Conservation (phyloP, 2,888 invertebrate species). For the Epistrophella euchroma region DNA sequence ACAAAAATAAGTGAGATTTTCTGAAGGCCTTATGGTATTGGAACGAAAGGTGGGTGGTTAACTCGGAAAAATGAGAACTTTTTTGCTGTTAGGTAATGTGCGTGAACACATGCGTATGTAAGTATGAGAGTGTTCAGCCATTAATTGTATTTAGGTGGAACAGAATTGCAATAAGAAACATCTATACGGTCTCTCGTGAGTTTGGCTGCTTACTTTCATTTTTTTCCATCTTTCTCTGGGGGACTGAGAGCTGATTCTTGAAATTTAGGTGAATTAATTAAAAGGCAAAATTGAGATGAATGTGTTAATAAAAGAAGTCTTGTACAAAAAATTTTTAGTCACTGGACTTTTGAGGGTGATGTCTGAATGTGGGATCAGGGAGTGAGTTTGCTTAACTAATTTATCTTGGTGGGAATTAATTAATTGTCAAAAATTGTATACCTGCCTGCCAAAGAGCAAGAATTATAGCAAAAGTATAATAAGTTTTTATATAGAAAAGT, state of each 20-base stretch:
- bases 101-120: slow-evolving; percentile 32
- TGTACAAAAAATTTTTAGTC: slow-evolving; percentile 53
- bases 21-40: neutral
- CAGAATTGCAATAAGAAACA: slow-evolving; percentile 69
- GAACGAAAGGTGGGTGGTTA: slow-evolving; percentile 14
- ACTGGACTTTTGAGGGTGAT: slow-evolving; percentile 20
- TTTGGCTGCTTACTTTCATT: slow-evolving; percentile 25
- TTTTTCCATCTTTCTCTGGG: slow-evolving; percentile 17
- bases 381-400: slow-evolving; percentile 7
- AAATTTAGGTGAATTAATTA: slow-evolving; percentile 82
- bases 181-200: slow-evolving; percentile 12
- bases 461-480: neutral
- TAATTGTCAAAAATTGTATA: slow-evolving; percentile 25
- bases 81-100: slow-evolving; percentile 13
- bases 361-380: neutral
- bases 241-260: slow-evolving; percentile 73
- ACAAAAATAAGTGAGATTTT: slow-evolving; percentile 49
- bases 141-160: slow-evolving; percentile 71
- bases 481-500: neutral
- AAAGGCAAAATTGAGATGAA: slow-evolving; percentile 83
- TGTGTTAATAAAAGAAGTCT: slow-evolving; percentile 80
- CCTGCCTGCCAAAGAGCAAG: neutral
- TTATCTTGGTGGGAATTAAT: slow-evolving; percentile 32
- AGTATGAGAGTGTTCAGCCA: slow-evolving; percentile 24
- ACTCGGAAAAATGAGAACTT: slow-evolving; percentile 26